Conservation (phyloP, 1,140 invertebrate genomes). For the Trinorchestia longiramus region DNA sequence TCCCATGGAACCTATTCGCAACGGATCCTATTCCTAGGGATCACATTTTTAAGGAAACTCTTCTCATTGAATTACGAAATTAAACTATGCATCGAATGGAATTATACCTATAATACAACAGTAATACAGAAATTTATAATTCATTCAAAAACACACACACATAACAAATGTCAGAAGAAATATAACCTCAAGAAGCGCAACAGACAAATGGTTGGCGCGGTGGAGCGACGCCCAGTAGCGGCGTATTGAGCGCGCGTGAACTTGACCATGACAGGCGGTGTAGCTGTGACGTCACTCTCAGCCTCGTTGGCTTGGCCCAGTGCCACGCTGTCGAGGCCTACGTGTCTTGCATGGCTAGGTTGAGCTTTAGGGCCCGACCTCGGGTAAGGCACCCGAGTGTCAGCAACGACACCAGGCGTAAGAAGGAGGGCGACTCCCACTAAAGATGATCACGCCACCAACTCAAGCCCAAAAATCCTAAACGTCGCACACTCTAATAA, state of each 20-base stretch:
- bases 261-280: neutral
- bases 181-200: neutral
- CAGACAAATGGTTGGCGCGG: neutral
- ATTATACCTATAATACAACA: no score
- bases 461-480: neutral
- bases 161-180: no score
- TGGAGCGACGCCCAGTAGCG: neutral
- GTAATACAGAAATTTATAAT: no score
- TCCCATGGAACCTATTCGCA: no score
- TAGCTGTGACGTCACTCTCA: neutral
- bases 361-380: neutral
- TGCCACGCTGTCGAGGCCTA: neutral
- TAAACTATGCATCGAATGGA: no score
- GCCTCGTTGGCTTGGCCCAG: neutral
- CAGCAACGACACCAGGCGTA: neutral
- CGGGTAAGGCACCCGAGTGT: neutral
- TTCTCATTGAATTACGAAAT: no score
- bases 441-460: neutral
- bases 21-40: no score
- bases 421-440: neutral
- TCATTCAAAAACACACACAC: no score
- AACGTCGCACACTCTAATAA: neutral
- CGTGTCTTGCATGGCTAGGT: neutral
- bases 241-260: neutral
- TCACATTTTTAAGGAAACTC: no score